Base-by-base conservation (phyloP, 1,140 invertebrate genomes). In the Brachionus asplanchnoidis region DNA sequence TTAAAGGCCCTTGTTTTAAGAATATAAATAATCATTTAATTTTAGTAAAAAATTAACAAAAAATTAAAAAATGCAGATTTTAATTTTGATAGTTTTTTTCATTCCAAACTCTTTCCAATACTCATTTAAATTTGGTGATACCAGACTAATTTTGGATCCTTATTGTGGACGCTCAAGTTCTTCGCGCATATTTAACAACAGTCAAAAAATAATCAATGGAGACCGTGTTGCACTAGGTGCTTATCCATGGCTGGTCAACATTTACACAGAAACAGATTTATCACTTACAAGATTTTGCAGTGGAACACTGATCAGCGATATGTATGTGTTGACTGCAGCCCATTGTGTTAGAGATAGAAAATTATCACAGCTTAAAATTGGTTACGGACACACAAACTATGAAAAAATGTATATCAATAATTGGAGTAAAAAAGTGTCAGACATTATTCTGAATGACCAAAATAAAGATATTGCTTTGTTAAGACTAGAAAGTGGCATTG, bases 181-280 rank as follows among this genome's bases (percentile, higher is more conserved):
- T 12, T 20, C 32, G 2, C 28, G 68, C 12, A 3, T 40, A 3
- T 68, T 68, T 28, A 42, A 73, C 40, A 40, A 42, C 17, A 73
- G 32, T 28, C 26, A 79, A 36, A 79, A 56, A 56, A 79, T 79
- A 79, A 79, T 56, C 23, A 56, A 56, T 50, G 75, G 75, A n/a
- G 75, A 79, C 50, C 20, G 9, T 7, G 50, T 50, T n/a, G 46
- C 44, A 28, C 14, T 32, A 0, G 44, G 50, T 26, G 50, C 23
- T 23, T 79, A 56, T 50, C 75, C 75, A 56, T 79, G 75, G 75
- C 26, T 79, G n/a, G 44, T 79, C 20, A 79, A 56, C 32, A 79
- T 79, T 79, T 53, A 53, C 14, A 79, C 44, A 26, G 50, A 56
- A 79, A 79, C 20, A 20, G 50, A 50, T 26, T 9, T 53, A 12